Conservation (phyloP, 2,888 invertebrate species). For the Aethes cnicana region DNA sequence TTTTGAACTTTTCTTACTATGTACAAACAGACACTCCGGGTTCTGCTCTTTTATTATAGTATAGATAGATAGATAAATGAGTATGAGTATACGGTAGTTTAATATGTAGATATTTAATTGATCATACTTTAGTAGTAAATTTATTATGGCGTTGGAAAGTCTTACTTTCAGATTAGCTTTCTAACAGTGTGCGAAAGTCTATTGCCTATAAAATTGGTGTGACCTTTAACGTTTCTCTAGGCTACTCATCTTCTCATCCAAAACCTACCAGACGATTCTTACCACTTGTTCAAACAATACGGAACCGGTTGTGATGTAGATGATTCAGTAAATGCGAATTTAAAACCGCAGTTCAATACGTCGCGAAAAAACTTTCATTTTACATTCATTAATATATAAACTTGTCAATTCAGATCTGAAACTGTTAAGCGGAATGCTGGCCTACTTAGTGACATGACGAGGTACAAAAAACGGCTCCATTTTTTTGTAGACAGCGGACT, state of each 20-base stretch:
- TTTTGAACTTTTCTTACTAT: too few species aligned
- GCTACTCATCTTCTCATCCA: too few species aligned
- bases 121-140: neutral
- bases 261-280: too few species aligned
- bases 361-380: neutral
- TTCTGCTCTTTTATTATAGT: too few species aligned
- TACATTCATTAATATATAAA: conserved; percentile 13
- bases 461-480: conserved; percentile 11
- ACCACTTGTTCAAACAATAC: too few species aligned
- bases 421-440: conserved; percentile 14
- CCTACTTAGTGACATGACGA: conserved; percentile 7
- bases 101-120: neutral
- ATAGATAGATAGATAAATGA: too few species aligned
- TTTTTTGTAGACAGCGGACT: conserved; percentile 19
- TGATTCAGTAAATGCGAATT: conserved; percentile 1
- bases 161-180: neutral
- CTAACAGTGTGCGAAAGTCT: neutral
- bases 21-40: too few species aligned
- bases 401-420: conserved; percentile 17
- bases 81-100: too few species aligned
- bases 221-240: conserved; percentile 3
- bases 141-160: neutral
- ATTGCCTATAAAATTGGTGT: neutral
- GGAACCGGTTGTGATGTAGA: neutral
- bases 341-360: too few species aligned